Base-by-base conservation (phyloP, 2,888 invertebrate genomes). In the Taenaris catops region DNA sequence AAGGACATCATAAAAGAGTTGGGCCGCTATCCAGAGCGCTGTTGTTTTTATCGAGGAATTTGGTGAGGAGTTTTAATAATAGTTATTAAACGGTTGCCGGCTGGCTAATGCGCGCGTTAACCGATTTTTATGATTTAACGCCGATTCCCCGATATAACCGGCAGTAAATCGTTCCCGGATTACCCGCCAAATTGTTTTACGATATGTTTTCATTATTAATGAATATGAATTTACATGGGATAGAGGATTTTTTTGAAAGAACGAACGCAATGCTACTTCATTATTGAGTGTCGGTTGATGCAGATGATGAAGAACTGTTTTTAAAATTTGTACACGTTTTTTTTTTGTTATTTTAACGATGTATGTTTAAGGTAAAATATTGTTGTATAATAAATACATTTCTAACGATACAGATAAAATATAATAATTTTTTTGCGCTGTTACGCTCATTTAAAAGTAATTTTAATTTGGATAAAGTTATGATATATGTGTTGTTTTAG, bases 71-170 rank as follows among this genome's bases (percentile, higher is more conserved):
- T 55, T 65, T 65, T 81, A 83, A 83, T 83, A 79, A 83, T 73
- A 81, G 81, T 80, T 78, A 84, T 84, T 84, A 84, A 67, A 69
- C 59, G 58, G 72, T 65, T 71, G 73, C 74, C 61, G 55, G 73
- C 71, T 74, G 70, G 68, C 78, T 81, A 80, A 81, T 79, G 72
- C 63, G 60, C 59, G 65, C 60, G 73, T 70, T 71, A 76, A 80
- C 74, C 73, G 74, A 53, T 68, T 75, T 80, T 83, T 78, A 83
- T 80, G 81, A 80, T 81, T 74, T 74, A 80, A 75, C 76, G 71
- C 72, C 70, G 76, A 78, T 78, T 74, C 75, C 48, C 60, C 63
- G 70, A 78, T 79, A 75, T 78, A 75, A 75, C 65, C 46, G 67
- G 58, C 58, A 62, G 67, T 81, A 80, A 83, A 83, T 83, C 73